phyloP scores from a whole-genome alignment of 2,797 vertebrate genomes.

The Netta rufina region DNA sequence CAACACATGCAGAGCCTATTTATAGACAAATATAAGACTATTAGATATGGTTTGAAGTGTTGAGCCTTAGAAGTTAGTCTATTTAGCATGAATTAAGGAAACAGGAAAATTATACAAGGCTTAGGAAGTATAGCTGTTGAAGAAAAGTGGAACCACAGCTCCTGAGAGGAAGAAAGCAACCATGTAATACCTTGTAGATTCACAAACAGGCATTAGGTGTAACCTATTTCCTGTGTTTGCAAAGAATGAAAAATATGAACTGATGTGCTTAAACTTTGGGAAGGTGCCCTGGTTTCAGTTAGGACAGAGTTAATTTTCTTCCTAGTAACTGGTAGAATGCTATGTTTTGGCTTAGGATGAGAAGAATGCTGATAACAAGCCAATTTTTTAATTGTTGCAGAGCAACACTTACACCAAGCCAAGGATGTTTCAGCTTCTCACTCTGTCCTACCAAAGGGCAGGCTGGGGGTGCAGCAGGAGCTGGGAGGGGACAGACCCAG shows the following conservation, averaged over 20 bases:
- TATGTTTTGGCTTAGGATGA: no score
- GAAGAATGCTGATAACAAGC: no score
- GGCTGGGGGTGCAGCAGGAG: no score
- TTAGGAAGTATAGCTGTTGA: not conserved
- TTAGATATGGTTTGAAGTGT: not conserved
- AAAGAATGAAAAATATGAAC: not conserved
- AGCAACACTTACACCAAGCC: no score
- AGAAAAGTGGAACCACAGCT: not conserved
- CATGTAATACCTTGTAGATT: not conserved
- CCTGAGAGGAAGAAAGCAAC: not conserved
- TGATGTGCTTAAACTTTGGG: not conserved
- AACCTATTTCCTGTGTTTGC: accelerated
- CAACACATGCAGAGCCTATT: not conserved
- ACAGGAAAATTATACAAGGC: not conserved
- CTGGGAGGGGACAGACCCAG: no score
- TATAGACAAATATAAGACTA: not conserved
- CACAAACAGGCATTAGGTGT: not conserved
- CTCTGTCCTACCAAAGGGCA: no score
- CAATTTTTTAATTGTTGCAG: no score
- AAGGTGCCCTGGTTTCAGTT: no score
- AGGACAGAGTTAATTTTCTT: no score
- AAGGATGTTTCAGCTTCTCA: no score
- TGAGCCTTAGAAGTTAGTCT: not conserved
- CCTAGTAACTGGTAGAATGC: no score
- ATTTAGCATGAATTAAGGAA: not conserved